Percentiles rank a stretch among this genome's conserved stretches.
Conservation (phyloP, 2,888 invertebrate species). For the Lathronympha strigana region DNA sequence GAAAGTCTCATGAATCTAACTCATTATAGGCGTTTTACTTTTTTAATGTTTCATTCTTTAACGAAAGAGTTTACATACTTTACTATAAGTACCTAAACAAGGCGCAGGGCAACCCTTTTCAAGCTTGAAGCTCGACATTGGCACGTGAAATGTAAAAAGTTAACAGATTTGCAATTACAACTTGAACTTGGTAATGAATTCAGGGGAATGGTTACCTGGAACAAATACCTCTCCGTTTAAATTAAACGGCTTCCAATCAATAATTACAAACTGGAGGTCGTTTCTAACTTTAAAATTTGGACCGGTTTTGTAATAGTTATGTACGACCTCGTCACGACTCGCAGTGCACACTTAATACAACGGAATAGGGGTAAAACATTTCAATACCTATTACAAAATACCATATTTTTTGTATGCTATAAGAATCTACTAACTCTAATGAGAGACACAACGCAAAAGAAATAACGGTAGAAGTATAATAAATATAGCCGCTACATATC, state of each 20-base stretch:
- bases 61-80: conserved; percentile 9
- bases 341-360: too few species aligned
- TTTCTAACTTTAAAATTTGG: too few species aligned
- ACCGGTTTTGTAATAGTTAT: too few species aligned
- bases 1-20: neutral
- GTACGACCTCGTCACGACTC: too few species aligned
- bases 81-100: conserved; percentile 22
- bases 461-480: too few species aligned
- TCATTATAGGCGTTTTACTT: neutral
- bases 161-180: conserved; percentile 30
- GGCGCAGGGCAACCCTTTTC: conserved; percentile 6
- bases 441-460: too few species aligned
- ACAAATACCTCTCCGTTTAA: neutral
- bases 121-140: conserved; percentile 13
- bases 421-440: too few species aligned
- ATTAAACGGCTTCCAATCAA: neutral
- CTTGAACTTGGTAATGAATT: conserved; percentile 19
- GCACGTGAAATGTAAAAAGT: conserved; percentile 27
- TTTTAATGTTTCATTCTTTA: conserved; percentile 13
- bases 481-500: neutral
- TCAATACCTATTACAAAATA: too few species aligned
- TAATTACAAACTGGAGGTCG: neutral
- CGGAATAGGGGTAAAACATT: too few species aligned
- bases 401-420: too few species aligned
- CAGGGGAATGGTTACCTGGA: conserved; percentile 7